Evolutionary conservation across 2,888 invertebrate genomes (phyloP).

Genomic region (Homarus gammarus): DNA sequence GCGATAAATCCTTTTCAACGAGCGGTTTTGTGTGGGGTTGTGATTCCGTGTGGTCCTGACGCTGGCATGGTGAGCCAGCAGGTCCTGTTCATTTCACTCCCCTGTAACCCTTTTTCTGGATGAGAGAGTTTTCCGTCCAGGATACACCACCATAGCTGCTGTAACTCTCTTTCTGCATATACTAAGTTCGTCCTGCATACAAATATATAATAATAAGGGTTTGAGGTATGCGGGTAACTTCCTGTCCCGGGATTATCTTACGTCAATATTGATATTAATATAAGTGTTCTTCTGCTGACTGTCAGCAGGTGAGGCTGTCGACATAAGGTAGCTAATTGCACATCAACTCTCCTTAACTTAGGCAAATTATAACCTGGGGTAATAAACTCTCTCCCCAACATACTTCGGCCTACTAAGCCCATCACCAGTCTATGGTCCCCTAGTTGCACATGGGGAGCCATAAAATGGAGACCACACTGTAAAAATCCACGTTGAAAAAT

Average conservation of each 20-base stretch:
- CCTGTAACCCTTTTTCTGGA: neutral
- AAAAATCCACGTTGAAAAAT: slow-evolving; percentile 28
- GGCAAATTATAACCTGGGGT: neutral
- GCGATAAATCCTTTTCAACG: neutral
- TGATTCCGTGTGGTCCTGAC: neutral
- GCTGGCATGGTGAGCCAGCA: neutral
- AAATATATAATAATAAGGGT: too few relatives aligned
- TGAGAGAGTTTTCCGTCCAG: too few relatives aligned
- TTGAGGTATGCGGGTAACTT: too few relatives aligned
- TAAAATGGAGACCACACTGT: slow-evolving; percentile 19
- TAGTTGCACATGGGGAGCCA: slow-evolving; percentile 28
- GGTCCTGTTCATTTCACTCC: neutral
- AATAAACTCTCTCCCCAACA: slow-evolving; percentile 2
- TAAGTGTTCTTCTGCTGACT: too few relatives aligned
- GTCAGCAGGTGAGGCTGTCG: too few relatives aligned
- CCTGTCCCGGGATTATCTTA: too few relatives aligned
- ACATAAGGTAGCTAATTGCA: neutral
- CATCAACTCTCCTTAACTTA: neutral
- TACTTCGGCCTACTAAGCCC: neutral
- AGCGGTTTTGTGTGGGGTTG: neutral
- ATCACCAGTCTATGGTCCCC: neutral
- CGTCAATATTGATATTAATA: too few relatives aligned
- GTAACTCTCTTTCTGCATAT: too few relatives aligned
- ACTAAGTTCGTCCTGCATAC: too few relatives aligned
- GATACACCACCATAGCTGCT: too few relatives aligned